Evolutionary conservation across 2,113 vertebrate genomes (phyloP).

Genomic region (Romanogobio albipinnatus): DNA sequence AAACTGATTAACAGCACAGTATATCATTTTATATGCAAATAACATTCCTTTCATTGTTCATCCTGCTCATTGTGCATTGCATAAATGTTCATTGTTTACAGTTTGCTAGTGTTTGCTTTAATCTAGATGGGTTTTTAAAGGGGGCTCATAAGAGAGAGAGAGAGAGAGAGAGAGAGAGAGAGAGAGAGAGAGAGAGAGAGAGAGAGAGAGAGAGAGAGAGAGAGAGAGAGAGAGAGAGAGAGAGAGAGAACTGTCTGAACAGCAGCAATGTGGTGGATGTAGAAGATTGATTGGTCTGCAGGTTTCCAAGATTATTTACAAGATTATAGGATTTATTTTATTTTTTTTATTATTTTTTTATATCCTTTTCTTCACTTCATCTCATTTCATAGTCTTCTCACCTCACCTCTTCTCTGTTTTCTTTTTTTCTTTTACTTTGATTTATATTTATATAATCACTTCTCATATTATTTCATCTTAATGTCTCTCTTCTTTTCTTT

Average conservation of each 20-base stretch:
- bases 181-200: not conserved
- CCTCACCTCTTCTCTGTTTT: not conserved
- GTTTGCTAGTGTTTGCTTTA: not conserved
- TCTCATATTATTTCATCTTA: not conserved
- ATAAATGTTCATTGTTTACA: slow-evolving; percentile 23
- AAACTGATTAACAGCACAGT: slow-evolving; percentile 34
- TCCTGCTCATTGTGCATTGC: slow-evolving; percentile 12
- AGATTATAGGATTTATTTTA: not conserved
- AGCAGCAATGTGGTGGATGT: slow-evolving; percentile 59
- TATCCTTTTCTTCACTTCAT: not conserved
- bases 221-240: not conserved
- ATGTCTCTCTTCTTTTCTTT: not conserved
- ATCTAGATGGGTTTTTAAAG: slow-evolving; percentile 13
- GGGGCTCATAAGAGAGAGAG: slow-evolving; percentile 16
- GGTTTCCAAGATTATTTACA: slow-evolving; percentile 32
- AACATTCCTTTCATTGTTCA: slow-evolving; percentile 22
- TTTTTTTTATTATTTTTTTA: slow-evolving; percentile 11
- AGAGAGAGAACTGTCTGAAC: slow-evolving; percentile 38
- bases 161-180: slow-evolving; percentile 25
- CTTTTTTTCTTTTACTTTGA: not conserved
- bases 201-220: not conserved
- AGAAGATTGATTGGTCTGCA: slow-evolving; percentile 57
- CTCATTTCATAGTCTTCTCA: not conserved
- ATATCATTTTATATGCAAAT: slow-evolving; percentile 44
- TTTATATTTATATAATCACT: not conserved